Percentiles rank a stretch among this genome's conserved stretches.
These are phyloP conservation scores for Leucozona laternaria DNA, from an alignment of 2,888 invertebrate genomes.

Conservation along the genomic window DNA sequence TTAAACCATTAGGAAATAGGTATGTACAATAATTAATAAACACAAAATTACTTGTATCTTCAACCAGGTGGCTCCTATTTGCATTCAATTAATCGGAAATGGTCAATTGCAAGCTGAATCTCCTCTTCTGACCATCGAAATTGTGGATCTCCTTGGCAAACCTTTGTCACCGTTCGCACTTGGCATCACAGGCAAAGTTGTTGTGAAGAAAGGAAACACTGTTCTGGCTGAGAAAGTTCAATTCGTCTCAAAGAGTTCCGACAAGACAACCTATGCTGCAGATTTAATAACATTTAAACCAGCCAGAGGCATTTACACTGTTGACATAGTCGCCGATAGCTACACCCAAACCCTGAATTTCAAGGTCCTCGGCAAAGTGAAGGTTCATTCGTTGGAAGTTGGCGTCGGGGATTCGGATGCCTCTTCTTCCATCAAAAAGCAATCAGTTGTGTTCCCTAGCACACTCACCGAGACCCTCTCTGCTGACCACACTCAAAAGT, in stretches of 20 bases:
- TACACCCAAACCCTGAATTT: constrained; percentile 86
- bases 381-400: constrained; percentile 91
- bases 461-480: constrained; percentile 89
- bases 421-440: constrained; percentile 91
- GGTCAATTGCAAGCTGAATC: constrained; percentile 90
- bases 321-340: constrained; percentile 89
- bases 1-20: no score
- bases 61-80: constrained; percentile 90
- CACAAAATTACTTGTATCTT: background rate
- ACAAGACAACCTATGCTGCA: constrained; percentile 89
- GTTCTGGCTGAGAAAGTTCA: constrained; percentile 85
- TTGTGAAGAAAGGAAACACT: constrained; percentile 85
- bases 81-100: constrained; percentile 91
- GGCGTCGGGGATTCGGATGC: constrained; percentile 96
- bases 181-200: constrained; percentile 80
- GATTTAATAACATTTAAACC: constrained; percentile 91
- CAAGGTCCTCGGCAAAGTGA: constrained; percentile 91
- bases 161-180: constrained; percentile 84
- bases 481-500: constrained; percentile 95
- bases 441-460: constrained; percentile 89
- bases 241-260: constrained; percentile 88
- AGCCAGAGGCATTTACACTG: constrained; percentile 93
- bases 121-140: constrained; percentile 89
- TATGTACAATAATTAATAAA: no score
- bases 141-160: constrained; percentile 90